A percentile compares a stretch with the other conserved stretches of the same genome.
Conservation (phyloP, 2,888 invertebrate genomes). For the Harpagoxenus sublaevis region DNA sequence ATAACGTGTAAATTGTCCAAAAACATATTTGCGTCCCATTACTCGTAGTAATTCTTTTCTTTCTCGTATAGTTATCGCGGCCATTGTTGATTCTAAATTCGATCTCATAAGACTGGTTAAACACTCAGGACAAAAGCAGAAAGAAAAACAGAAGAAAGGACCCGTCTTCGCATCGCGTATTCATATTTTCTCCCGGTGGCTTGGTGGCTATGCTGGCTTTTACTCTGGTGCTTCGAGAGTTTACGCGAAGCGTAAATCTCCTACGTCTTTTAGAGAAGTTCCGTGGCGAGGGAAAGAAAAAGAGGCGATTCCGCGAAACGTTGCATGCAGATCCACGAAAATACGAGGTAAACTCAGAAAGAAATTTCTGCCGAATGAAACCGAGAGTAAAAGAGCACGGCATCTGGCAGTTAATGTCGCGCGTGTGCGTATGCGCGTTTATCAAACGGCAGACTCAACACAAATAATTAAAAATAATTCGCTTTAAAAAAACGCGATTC, state of each 20-base stretch:
- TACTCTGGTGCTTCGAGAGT: constrained; percentile 8
- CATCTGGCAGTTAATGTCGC: background rate
- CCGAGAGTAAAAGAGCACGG: background rate
- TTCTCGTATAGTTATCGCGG: background rate
- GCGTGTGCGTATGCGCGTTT: background rate
- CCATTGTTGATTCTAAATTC: constrained; percentile 12
- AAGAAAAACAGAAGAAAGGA: background rate
- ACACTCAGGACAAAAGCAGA: background rate
- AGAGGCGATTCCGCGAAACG: constrained; percentile 6
- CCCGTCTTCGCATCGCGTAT: background rate
- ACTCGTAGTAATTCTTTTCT: background rate
- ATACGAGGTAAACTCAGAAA: background rate
- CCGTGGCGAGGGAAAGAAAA: background rate
- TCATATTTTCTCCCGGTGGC: background rate
- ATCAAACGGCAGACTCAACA: constrained; percentile 24
- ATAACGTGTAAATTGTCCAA: constrained; percentile 1
- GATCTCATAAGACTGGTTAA: background rate
- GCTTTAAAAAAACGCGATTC: background rate
- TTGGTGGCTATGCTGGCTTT: background rate
- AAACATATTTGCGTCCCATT: background rate
- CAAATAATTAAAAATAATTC: constrained; percentile 13
- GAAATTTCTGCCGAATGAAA: background rate
- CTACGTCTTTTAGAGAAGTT: constrained; percentile 8
- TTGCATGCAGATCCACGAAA: background rate
- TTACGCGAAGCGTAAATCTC: constrained; percentile 31